A percentile compares a stretch with the other conserved stretches of the same genome.
Conservation (phyloP, 1,140 invertebrate species). For the Sycophaga agraensis region DNA sequence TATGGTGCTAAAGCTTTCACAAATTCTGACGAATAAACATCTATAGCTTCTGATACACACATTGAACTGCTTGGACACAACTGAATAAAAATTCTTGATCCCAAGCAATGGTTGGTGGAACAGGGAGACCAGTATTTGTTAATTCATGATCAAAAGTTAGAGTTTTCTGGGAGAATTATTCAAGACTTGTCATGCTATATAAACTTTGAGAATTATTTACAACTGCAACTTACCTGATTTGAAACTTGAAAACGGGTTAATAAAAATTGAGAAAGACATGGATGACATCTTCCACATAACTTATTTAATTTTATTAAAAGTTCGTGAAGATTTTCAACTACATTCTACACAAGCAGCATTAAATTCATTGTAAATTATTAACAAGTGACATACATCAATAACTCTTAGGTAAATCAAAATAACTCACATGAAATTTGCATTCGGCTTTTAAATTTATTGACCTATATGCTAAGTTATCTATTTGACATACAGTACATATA, state of each 20-base stretch:
- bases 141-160: slow-evolving; percentile 64
- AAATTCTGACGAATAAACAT: slow-evolving; percentile 57
- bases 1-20: slow-evolving; percentile 61
- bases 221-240: slow-evolving; percentile 42
- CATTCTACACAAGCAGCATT: slow-evolving; percentile 41
- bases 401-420: too few relatives aligned
- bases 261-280: slow-evolving; percentile 67
- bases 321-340: slow-evolving; percentile 59
- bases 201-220: background rate
- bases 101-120: slow-evolving; percentile 57
- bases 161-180: slow-evolving; percentile 51
- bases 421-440: slow-evolving; percentile 55
- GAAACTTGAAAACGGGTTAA: slow-evolving; percentile 65
- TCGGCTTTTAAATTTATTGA: slow-evolving; percentile 56
- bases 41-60: slow-evolving; percentile 34
- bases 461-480: too few relatives aligned
- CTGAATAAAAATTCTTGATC: slow-evolving; percentile 60
- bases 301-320: slow-evolving; percentile 60
- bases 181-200: background rate
- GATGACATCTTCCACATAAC: slow-evolving; percentile 58
- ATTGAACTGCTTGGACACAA: slow-evolving; percentile 61
- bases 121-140: slow-evolving; percentile 54
- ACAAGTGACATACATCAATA: background rate
- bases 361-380: background rate
- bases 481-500: too few relatives aligned